Evolutionary conservation across 2,888 invertebrate species (phyloP).

Genomic region (Cybosia mesomella): DNA sequence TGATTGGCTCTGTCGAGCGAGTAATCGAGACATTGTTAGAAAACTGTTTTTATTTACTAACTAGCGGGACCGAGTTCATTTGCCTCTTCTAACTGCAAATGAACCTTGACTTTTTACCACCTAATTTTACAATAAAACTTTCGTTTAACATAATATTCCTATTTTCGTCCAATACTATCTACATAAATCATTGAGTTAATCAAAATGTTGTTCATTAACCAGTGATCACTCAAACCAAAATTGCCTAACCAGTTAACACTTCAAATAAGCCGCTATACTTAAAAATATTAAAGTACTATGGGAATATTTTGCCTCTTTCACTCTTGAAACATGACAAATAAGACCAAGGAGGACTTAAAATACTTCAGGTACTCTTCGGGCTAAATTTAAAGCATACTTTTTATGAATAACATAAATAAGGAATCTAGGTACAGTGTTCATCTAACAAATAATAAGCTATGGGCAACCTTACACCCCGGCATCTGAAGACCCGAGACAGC

Average conservation of each 20-base stretch:
- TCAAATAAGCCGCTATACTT: neutral
- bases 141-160: conserved; percentile 52
- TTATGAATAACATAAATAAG: no score
- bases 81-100: conserved; percentile 64
- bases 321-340: neutral
- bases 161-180: neutral
- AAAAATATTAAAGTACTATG: neutral
- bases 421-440: neutral
- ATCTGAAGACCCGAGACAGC: no score
- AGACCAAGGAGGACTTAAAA: neutral
- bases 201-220: neutral
- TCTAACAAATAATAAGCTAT: no score
- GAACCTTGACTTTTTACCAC: conserved; percentile 63
- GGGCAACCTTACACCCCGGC: no score
- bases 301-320: neutral
- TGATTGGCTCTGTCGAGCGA: conserved; percentile 66
- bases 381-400: neutral
- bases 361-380: neutral
- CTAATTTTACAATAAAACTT: conserved; percentile 55
- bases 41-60: conserved; percentile 63
- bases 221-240: neutral
- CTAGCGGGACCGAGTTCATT: conserved; percentile 78
- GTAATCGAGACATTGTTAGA: conserved; percentile 73
- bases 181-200: neutral
- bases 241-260: neutral